Evolutionary conservation across 2,113 vertebrate genomes (phyloP).

Genomic region (Chunga burmeisteri): DNA sequence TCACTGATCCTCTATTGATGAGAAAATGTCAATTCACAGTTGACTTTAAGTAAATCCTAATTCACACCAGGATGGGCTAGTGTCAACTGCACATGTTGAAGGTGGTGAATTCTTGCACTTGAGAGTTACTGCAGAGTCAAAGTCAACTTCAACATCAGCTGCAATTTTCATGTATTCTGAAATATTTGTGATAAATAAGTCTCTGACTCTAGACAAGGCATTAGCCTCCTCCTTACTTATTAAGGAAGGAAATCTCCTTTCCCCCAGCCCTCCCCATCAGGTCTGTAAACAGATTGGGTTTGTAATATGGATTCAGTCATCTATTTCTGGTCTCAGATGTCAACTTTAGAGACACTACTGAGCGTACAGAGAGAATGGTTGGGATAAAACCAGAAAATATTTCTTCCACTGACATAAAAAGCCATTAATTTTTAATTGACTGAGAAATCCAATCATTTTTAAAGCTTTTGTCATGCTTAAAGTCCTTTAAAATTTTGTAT

Average conservation of each 20-base stretch:
- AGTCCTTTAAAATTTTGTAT: neutral
- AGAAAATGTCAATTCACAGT: neutral
- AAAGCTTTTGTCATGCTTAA: neutral
- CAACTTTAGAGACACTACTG: neutral
- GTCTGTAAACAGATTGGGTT: neutral
- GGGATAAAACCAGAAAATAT: neutral
- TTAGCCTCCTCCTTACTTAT: neutral
- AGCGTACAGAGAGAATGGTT: neutral
- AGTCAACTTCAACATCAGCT: neutral
- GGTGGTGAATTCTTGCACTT: neutral
- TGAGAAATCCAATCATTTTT: neutral
- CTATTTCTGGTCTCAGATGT: neutral
- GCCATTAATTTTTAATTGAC: neutral
- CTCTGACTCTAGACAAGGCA: neutral
- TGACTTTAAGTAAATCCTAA: neutral
- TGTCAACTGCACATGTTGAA: neutral
- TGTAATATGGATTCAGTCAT: neutral
- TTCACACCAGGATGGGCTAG: neutral
- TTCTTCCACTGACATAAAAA: neutral
- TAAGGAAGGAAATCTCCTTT: neutral
- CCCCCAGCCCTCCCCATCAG: fast-evolving
- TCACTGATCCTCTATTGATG: neutral
- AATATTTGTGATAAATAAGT: neutral
- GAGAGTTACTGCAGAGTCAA: neutral
- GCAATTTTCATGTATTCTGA: neutral